Evolutionary conservation across 2,113 vertebrate genomes (phyloP).

Genomic region (Crotalus tigris): DNA sequence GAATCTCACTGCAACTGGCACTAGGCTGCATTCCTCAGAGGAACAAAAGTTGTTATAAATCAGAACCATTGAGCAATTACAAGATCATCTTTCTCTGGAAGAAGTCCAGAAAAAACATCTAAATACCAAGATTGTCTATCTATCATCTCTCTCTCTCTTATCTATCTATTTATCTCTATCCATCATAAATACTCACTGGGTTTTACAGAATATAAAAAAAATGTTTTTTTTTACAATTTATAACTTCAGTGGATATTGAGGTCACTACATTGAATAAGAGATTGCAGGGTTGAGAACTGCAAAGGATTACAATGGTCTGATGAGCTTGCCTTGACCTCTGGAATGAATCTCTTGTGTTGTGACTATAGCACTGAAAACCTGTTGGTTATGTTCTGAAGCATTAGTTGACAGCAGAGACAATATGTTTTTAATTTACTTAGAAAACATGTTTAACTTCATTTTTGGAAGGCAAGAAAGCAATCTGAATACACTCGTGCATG

Average conservation of each 20-base stretch:
- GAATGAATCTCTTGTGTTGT: background rate
- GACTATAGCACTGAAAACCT: background rate
- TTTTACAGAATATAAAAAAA: background rate
- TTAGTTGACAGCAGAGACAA: background rate
- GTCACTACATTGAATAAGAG: background rate
- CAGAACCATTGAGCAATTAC: constrained; percentile 23
- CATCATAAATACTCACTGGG: background rate
- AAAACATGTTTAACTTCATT: background rate
- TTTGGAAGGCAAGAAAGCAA: background rate
- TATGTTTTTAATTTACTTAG: background rate
- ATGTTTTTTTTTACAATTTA: background rate
- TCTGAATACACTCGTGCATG: background rate
- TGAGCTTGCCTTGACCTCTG: background rate
- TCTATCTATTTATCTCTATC: no score
- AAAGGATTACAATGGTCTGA: background rate
- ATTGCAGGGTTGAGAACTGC: background rate
- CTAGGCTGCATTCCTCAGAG: constrained; percentile 55
- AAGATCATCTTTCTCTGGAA: constrained; percentile 44
- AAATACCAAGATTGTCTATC: background rate
- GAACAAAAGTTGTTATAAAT: constrained; percentile 50
- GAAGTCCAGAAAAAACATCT: constrained; percentile 19
- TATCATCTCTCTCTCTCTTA: background rate
- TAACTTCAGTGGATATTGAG: background rate
- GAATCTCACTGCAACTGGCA: constrained; percentile 33
- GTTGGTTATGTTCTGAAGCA: background rate